These are phyloP conservation scores for Saguinus oedipus DNA, from an alignment of 2,797 vertebrate species.

Conservation along the genomic window DNA sequence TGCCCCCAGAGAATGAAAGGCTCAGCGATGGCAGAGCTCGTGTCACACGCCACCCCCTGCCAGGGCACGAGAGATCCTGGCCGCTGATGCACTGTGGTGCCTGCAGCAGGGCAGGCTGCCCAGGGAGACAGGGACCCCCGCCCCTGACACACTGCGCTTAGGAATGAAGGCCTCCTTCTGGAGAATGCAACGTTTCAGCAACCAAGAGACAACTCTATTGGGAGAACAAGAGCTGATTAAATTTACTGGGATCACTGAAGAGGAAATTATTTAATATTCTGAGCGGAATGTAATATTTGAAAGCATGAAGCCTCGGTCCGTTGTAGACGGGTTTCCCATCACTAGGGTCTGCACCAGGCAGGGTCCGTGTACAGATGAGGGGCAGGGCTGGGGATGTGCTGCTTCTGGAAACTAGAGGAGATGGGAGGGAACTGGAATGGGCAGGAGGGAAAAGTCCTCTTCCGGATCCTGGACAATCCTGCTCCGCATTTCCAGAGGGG, in stretches of 20 bases:
- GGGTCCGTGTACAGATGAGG: accelerated
- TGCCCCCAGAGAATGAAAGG: not conserved
- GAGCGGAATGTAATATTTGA: constrained; percentile 81
- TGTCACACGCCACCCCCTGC: not conserved
- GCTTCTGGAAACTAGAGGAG: not conserved
- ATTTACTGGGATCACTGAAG: constrained; percentile 86
- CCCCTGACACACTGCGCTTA: accelerated
- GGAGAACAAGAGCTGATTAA: constrained; percentile 89
- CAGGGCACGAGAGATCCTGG: accelerated
- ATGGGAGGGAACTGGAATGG: accelerated
- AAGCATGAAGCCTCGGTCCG: constrained; percentile 72
- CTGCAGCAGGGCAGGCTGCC: accelerated
- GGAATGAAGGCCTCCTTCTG: constrained; percentile 48
- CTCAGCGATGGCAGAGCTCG: accelerated
- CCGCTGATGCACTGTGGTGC: accelerated
- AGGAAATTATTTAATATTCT: constrained; percentile 89
- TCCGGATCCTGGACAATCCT: accelerated
- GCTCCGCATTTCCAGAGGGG: not conserved
- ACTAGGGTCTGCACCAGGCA: accelerated
- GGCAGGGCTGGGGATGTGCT: accelerated
- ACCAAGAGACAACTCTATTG: constrained; percentile 81
- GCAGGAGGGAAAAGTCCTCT: accelerated
- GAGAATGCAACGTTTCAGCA: constrained; percentile 70
- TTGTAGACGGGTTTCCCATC: constrained; percentile 29
- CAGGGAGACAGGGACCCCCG: accelerated